Conservation (phyloP, 2,113 vertebrate species). For the Pomatorhinus ruficollis region DNA sequence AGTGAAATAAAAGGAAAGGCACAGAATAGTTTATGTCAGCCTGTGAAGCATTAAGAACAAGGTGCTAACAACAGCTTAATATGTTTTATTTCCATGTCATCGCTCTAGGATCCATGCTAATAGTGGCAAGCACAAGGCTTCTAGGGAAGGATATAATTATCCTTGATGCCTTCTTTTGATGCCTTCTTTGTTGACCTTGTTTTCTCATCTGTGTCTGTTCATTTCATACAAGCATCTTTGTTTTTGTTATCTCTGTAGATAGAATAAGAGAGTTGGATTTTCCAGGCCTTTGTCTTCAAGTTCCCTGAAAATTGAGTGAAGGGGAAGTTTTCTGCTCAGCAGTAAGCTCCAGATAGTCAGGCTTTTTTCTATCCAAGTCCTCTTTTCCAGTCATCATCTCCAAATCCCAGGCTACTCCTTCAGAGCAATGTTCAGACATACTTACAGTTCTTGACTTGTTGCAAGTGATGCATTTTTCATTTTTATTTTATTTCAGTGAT, state of each 20-base stretch:
- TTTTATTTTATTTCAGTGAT: conserved; percentile 81
- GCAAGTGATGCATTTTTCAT: neutral
- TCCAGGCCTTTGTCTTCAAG: neutral
- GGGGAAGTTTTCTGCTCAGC: neutral
- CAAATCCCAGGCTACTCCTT: neutral
- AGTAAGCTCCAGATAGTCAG: neutral
- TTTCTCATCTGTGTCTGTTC: neutral
- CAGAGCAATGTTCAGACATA: neutral
- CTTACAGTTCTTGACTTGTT: neutral
- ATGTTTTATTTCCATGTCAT: neutral
- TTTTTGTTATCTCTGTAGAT: neutral
- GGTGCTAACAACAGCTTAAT: neutral
- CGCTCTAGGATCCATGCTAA: neutral
- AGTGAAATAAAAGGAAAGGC: neutral
- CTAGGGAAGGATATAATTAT: neutral
- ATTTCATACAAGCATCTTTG: neutral
- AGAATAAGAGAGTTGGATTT: neutral
- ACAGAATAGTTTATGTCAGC: neutral
- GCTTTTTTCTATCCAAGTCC: neutral
- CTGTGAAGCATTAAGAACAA: neutral
- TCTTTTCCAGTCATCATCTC: neutral
- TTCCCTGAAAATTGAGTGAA: neutral
- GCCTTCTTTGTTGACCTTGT: neutral
- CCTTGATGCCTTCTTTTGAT: neutral
- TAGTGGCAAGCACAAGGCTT: neutral